phyloP scores from a whole-genome alignment of 2,113 vertebrate genomes.

The Cephalopterus ornatus region DNA sequence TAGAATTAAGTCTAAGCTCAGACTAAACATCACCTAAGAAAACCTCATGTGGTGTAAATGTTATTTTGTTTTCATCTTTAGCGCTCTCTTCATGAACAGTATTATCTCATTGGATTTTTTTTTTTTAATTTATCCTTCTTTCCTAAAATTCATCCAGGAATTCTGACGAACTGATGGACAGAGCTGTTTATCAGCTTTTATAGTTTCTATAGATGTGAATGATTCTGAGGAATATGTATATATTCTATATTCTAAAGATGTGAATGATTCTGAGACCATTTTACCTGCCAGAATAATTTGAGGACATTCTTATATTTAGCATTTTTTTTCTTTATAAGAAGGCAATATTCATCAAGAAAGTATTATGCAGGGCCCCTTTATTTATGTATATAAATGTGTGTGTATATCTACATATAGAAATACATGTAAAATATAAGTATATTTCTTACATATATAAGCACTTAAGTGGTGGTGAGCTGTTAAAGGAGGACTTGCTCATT shows the following conservation, averaged over 20 bases:
- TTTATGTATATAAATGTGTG: no score
- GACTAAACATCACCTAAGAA: fast-evolving
- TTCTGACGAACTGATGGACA: neutral
- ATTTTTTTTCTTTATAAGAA: neutral
- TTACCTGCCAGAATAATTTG: neutral
- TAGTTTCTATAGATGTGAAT: neutral
- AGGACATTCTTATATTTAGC: neutral
- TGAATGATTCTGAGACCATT: neutral
- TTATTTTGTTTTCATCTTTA: neutral
- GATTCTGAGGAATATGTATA: no score
- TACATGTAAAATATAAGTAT: neutral
- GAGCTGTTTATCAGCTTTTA: neutral
- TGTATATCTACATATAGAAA: fast-evolving
- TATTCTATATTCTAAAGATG: neutral
- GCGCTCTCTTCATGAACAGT: neutral
- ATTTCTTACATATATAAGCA: neutral
- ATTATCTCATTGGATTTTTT: fast-evolving
- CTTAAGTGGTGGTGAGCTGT: neutral
- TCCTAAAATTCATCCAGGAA: neutral
- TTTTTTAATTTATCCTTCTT: neutral
- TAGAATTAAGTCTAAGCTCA: neutral
- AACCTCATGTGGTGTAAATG: neutral
- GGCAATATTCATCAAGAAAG: neutral
- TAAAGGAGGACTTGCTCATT: neutral
- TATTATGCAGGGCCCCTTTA: neutral